Evolutionary conservation across 1,140 invertebrate species (phyloP).

Genomic region (Cyclina sinensis): DNA sequence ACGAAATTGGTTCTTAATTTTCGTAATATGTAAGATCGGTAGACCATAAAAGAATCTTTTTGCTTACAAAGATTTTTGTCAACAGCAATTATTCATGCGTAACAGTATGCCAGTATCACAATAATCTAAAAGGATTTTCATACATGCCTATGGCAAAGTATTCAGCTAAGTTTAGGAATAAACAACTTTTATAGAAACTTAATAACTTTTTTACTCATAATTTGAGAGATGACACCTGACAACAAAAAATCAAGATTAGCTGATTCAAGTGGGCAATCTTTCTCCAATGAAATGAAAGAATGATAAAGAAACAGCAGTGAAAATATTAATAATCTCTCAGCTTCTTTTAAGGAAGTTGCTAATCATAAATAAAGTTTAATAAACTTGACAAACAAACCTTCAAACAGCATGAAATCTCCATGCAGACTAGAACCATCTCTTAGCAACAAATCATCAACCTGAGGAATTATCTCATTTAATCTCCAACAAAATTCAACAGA

Average conservation of each 20-base stretch:
- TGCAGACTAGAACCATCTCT: neutral
- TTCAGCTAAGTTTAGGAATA: conserved; percentile 22
- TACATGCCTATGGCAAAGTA: neutral
- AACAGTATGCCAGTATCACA: conserved; percentile 35
- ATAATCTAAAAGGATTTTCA: conserved; percentile 39
- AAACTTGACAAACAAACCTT: conserved; percentile 22
- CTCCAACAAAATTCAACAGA: conserved; percentile 22
- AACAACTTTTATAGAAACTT: neutral
- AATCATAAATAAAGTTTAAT: conserved; percentile 35
- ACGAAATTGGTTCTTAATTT: conserved; percentile 55
- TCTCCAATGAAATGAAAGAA: neutral
- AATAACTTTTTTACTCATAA: neutral
- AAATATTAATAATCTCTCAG: neutral
- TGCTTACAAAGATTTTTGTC: conserved; percentile 14
- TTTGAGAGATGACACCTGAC: neutral
- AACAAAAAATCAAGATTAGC: neutral
- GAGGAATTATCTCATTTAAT: neutral
- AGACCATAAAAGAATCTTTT: conserved; percentile 40
- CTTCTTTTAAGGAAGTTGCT: conserved; percentile 22
- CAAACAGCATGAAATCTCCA: conserved; percentile 2
- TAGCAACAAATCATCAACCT: conserved; percentile 11
- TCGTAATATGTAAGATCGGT: conserved; percentile 48
- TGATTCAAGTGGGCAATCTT: neutral
- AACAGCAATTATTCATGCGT: conserved; percentile 49
- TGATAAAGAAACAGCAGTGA: neutral